Base-by-base conservation (phyloP, 2,113 vertebrate genomes). In the Pagrus major region DNA sequence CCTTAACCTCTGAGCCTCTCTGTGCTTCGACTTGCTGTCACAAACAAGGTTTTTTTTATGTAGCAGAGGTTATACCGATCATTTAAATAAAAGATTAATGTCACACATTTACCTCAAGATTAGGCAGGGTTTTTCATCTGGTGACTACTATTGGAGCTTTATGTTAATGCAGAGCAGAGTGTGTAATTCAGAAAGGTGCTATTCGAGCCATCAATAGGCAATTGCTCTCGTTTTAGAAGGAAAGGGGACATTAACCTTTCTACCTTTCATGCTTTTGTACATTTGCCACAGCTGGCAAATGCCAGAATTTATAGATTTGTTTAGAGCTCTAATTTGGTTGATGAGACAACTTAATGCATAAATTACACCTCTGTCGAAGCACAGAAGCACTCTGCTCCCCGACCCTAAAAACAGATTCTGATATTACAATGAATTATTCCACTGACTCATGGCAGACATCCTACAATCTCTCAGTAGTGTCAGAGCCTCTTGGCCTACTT, bases 1-100 rank as follows among this genome's bases (percentile, higher is more conserved):
- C 88, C 90, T 94, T 94, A 94, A 95, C 94, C 93, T 92, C 88
- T 87, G 83, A 79, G 84, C 80, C 90, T 85, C 78, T 81, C 71
- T 86, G 77, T 70, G 70, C 81, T 73, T 56, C 11, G 33, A 73
- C 68, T 60, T 63, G 74, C 82, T 89, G 82, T 86, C 82, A 61
- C 69, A 85, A 82, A 77, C 88, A 78, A 76, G 60, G 33, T 25
- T 70, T 67, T 64, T 59, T 60, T 47, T n/a, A 55, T 78, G 79
- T 47, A 55, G 64, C 80, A 83, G 78, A 92, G 87, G 89, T 88
- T 83, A 77, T 39, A 69, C 68, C 20, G 81, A 83, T 86, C 71
- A 63, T 92, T 90, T 79, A 37, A 86, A 89, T 84, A 71, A 59
- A 74, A 80, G 44, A 80, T 76, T 75, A 81, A 85, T 78, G 85